Evolutionary conservation across 1,140 invertebrate species (phyloP), one percentile per base, ranked within the genome.

Genomic region (Thereuonema tuberculata): DNA sequence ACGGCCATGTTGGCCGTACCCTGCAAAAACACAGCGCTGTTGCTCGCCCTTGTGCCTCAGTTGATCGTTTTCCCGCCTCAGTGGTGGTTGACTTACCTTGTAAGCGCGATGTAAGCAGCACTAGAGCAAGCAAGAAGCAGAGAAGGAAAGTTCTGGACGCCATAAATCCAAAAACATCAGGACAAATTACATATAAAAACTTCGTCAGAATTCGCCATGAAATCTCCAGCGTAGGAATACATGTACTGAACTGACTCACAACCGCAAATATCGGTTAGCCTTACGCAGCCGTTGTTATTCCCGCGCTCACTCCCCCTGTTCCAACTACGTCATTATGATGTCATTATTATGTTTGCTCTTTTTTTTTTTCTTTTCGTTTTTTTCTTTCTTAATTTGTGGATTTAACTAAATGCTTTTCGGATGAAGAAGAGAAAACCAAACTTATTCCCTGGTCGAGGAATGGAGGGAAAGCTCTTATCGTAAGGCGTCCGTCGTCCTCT

Each of bases 131-230:
- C 58, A 62, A 53, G 52, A 53, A 62, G 31, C 47, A 62, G 53
- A 62, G 52, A 46, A 54, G 31, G 25, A 58, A 56, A 59, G 59
- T 62, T 62, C 54, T 62, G 61, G 53, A 47, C 61, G 61, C 61
- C 61, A 62, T 62, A 62, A 62, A 62, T 62, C 59, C 61, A 52
- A 52, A 20, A 28, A 60, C 58, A 29, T 37, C 31, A 37, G 26
- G 29, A 62, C 46, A 56, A 60, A 60, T 54, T 62, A 54, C 61
- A 60, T 62, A 62, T 57, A 62, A 62, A 56, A 55, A 62, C 52
- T 60, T 56, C 56, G 47, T 60, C 31, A 37, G 31, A 9, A 37
- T 37, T 37, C 31, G 31, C 31, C 31, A 37, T 37, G 31, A 37
- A 37, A 9, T 37, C 31, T 37, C 17, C 5, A 9, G 31, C 31